Conservation (phyloP, 2,113 vertebrate species). For the Ceyx cyanopectus region DNA sequence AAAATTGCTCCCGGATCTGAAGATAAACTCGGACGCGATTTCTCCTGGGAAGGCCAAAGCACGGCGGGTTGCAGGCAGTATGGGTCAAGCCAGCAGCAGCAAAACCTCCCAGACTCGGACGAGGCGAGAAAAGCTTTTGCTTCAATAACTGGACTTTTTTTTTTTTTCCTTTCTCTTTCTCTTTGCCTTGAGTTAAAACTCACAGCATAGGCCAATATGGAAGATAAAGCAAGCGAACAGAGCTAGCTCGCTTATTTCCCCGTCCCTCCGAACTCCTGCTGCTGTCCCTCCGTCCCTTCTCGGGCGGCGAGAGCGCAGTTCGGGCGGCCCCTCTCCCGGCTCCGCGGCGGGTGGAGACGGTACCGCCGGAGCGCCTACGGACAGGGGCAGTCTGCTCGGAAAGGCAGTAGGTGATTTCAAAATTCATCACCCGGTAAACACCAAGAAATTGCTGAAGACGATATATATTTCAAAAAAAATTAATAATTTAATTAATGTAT, state of each 20-base stretch:
- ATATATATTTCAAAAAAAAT: not conserved
- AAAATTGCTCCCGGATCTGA: not conserved
- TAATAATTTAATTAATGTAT: not conserved
- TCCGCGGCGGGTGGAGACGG: not conserved
- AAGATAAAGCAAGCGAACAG: not conserved
- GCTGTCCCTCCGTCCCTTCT: not conserved
- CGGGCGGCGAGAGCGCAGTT: not conserved
- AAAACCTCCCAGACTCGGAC: not conserved
- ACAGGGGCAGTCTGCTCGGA: not conserved
- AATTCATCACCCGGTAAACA: not conserved
- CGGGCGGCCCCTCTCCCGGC: not conserved
- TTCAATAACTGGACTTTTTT: not conserved
- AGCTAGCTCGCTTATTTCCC: not conserved
- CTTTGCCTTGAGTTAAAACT: not conserved
- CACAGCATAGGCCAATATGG: conserved; percentile 29
- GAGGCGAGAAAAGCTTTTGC: not conserved
- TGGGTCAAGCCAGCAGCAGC: not conserved
- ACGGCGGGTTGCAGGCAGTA: not conserved
- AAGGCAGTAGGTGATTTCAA: not conserved
- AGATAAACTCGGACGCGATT: not conserved
- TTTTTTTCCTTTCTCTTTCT: not conserved
- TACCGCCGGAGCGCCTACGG: not conserved
- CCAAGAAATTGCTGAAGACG: not conserved
- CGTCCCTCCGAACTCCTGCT: not conserved
- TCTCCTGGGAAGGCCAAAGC: not conserved